phyloP scores from a whole-genome alignment of 2,113 vertebrate genomes.

The Chitala chitala region DNA sequence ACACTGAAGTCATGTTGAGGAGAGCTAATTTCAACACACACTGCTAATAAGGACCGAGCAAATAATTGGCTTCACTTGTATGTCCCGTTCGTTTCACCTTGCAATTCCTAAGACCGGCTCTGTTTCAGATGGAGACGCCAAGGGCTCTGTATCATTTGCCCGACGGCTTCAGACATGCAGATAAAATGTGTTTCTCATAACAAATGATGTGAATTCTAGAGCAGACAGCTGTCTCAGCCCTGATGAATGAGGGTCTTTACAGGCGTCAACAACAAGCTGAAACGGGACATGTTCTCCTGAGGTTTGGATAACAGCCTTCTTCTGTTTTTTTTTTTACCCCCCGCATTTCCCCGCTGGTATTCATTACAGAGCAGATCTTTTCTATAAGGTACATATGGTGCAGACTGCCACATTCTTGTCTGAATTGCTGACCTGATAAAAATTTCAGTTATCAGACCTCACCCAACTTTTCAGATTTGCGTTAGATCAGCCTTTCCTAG shows the following conservation, averaged over 20 bases:
- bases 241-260: conserved; percentile 18
- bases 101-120: background rate
- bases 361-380: background rate
- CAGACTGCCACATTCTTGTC: background rate
- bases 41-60: background rate
- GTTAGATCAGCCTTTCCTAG: conserved; percentile 1
- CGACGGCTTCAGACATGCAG: conserved; percentile 15
- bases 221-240: conserved; percentile 16
- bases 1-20: background rate
- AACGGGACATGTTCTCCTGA: conserved; percentile 5
- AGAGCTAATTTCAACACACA: background rate
- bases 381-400: background rate
- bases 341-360: background rate
- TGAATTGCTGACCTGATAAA: background rate
- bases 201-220: conserved; percentile 18
- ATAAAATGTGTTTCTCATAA: conserved; percentile 17
- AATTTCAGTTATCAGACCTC: background rate
- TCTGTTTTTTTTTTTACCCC: background rate
- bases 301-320: background rate
- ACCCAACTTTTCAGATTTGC: background rate
- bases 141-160: conserved; percentile 9
- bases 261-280: conserved; percentile 6
- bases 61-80: background rate
- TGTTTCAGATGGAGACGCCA: conserved; percentile 7
- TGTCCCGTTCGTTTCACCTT: background rate